Conservation (phyloP, 2,888 invertebrate genomes). For the Caenorhabditis macrosperma region DNA sequence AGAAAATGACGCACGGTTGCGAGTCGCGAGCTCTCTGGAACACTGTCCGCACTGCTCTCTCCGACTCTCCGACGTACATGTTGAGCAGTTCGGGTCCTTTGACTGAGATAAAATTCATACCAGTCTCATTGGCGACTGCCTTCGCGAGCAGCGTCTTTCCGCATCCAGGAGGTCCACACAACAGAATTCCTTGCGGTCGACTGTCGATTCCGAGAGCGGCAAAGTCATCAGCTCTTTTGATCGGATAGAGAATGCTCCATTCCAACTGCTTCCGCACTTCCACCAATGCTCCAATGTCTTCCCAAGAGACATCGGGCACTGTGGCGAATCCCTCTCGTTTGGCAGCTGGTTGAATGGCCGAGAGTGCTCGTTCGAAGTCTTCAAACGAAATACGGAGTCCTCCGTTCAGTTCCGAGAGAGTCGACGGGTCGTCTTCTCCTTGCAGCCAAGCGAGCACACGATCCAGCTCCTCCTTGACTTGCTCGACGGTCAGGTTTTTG, state of each 20-base stretch:
- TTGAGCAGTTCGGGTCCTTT: constrained; percentile 98
- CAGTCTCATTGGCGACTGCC: constrained; percentile 98
- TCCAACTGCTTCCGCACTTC: constrained; percentile 92
- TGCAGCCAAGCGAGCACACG: constrained; percentile 73
- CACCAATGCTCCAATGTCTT: constrained; percentile 93
- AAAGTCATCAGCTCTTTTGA: constrained; percentile 89
- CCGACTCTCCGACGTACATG: constrained; percentile 99
- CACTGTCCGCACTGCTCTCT: constrained; percentile 94
- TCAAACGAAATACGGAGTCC: constrained; percentile 63
- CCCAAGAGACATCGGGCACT: constrained; percentile 97
- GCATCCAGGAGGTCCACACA: constrained; percentile 95
- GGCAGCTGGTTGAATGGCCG: constrained; percentile 60
- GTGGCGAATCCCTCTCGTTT: constrained; percentile 94
- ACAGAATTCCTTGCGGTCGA: constrained; percentile 89
- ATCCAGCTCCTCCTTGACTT: constrained; percentile 70
- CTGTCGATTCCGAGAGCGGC: constrained; percentile 86
- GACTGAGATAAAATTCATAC: constrained; percentile 97
- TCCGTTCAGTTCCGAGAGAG: constrained; percentile 63
- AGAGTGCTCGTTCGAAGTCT: constrained; percentile 74
- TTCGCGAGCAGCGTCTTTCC: constrained; percentile 95
- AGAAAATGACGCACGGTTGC: constrained; percentile 97
- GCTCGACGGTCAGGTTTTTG: constrained; percentile 63
- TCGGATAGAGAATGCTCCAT: constrained; percentile 92
- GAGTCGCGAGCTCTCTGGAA: constrained; percentile 95
- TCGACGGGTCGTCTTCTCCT: constrained; percentile 69